Evolutionary conservation across 2,797 vertebrate genomes (phyloP).

Genomic region (Triplophysa yarkandensis): DNA sequence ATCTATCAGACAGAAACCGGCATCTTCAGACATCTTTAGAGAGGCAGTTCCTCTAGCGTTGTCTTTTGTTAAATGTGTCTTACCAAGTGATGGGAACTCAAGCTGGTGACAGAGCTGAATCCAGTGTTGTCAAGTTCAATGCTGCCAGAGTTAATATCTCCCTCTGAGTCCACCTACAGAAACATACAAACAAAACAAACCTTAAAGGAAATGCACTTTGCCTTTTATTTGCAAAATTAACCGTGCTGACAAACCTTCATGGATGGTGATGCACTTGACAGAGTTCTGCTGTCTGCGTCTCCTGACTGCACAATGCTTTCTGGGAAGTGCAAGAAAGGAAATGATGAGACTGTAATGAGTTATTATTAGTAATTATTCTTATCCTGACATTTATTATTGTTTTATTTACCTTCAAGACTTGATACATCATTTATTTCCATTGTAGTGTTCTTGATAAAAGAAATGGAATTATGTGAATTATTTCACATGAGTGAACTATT

Average conservation of each 20-base stretch:
- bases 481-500: conserved; percentile 62
- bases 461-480: conserved; percentile 15
- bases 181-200: conserved; percentile 9
- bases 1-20: conserved; percentile 70
- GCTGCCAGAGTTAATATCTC: conserved; percentile 68
- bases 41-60: not conserved
- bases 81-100: conserved; percentile 81
- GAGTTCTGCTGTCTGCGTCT: conserved; percentile 57
- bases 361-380: not conserved
- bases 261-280: conserved; percentile 7
- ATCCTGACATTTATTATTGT: not conserved
- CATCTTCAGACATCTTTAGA: not conserved
- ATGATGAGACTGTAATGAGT: not conserved
- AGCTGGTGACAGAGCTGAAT: conserved; percentile 80
- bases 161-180: conserved; percentile 52
- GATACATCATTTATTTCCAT: conserved; percentile 26
- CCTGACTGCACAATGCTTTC: conserved; percentile 63
- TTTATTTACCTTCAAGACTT: conserved; percentile 39
- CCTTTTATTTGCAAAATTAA: not conserved
- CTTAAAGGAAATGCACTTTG: not conserved
- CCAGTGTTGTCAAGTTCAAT: conserved; percentile 63
- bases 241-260: conserved; percentile 34
- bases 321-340: conserved; percentile 46
- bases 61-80: conserved; percentile 1
- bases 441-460: conserved; percentile 26